Percentiles rank a stretch among this genome's conserved stretches.
phyloP scores from a whole-genome alignment of 2,888 invertebrate species.

The Oxyteleia sp. region DNA sequence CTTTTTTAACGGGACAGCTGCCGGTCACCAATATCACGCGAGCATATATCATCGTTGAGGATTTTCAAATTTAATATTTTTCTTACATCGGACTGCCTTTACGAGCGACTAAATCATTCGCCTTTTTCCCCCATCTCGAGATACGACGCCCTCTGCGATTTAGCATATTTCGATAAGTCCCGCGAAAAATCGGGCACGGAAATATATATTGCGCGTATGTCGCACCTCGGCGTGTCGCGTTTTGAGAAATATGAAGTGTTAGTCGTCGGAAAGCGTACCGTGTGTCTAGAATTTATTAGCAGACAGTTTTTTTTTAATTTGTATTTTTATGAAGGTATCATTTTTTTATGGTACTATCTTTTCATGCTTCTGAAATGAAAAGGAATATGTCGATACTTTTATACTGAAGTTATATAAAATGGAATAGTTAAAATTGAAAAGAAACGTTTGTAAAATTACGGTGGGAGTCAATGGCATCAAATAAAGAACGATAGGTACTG shows the following conservation, averaged over 20 bases:
- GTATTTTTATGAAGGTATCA: neutral
- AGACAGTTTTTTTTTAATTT: neutral
- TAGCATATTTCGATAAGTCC: constrained; percentile 81
- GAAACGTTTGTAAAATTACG: too few species aligned
- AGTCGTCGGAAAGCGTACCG: constrained; percentile 22
- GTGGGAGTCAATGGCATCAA: too few species aligned
- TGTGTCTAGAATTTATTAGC: constrained; percentile 37
- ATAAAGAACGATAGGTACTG: too few species aligned
- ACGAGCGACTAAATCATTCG: constrained; percentile 85
- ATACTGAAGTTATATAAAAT: too few species aligned
- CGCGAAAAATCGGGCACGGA: constrained; percentile 61
- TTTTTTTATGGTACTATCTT: too few species aligned
- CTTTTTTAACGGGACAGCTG: constrained; percentile 82
- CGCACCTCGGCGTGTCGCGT: constrained; percentile 36
- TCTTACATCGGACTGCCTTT: constrained; percentile 82
- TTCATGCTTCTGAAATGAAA: too few species aligned
- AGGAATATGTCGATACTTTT: too few species aligned
- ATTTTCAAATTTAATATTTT: constrained; percentile 88
- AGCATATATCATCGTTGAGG: constrained; percentile 85
- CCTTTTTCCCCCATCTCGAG: constrained; percentile 48
- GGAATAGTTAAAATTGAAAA: too few species aligned
- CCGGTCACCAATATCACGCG: constrained; percentile 87
- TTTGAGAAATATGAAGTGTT: constrained; percentile 40
- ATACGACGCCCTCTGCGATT: constrained; percentile 65
- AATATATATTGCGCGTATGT: constrained; percentile 68